phyloP scores from a whole-genome alignment of 2,888 invertebrate species.

The Blastobasis adustella region DNA sequence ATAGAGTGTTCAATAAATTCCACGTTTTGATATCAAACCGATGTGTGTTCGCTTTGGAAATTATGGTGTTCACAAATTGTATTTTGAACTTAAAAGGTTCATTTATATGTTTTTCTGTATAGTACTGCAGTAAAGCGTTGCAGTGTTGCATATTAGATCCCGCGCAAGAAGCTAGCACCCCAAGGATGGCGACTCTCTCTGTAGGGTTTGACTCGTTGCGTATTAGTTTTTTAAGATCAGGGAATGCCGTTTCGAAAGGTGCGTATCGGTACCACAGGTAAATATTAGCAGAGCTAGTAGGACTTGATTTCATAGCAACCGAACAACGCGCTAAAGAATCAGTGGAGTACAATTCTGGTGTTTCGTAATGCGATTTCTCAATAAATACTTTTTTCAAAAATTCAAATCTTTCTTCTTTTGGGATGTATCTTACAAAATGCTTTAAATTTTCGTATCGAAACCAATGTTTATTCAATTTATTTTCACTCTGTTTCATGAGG shows the following conservation, averaged over 20 bases:
- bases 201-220: conserved; percentile 33
- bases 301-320: background rate
- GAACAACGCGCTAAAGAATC: background rate
- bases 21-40: conserved; percentile 36
- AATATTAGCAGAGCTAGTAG: conserved; percentile 2
- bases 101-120: conserved; percentile 46
- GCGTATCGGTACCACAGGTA: conserved; percentile 16
- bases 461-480: conserved; percentile 18
- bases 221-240: conserved; percentile 24
- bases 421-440: conserved; percentile 36
- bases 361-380: conserved; percentile 36
- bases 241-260: conserved; percentile 14
- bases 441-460: conserved; percentile 29
- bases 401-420: conserved; percentile 33
- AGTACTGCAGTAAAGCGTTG: conserved; percentile 35
- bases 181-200: conserved; percentile 36
- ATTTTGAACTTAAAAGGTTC: conserved; percentile 21
- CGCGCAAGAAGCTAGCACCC: conserved; percentile 35
- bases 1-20: conserved; percentile 43
- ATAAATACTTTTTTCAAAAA: conserved; percentile 41
- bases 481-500: conserved; percentile 1
- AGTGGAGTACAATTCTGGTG: conserved; percentile 3
- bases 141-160: conserved; percentile 28
- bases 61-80: conserved; percentile 13
- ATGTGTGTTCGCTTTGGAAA: conserved; percentile 29